A percentile compares a stretch with the other conserved stretches of the same genome.
These are phyloP conservation scores for Brienomyrus brachyistius DNA, from an alignment of 2,113 vertebrate species.

Conservation along the genomic window DNA sequence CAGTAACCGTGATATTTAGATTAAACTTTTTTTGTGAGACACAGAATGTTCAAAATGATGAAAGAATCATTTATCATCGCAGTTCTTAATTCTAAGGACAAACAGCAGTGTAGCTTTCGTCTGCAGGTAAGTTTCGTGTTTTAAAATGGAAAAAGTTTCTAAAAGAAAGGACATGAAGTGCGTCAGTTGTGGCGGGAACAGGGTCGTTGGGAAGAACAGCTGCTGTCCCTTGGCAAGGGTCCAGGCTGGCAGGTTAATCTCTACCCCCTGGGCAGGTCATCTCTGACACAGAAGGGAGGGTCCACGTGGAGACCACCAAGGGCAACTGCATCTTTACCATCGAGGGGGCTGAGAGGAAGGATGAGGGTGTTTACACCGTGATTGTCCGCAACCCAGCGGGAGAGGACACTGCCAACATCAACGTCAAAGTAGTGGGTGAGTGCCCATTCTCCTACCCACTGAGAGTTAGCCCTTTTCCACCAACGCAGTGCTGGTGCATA, in stretches of 20 bases:
- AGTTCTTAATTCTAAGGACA: background rate
- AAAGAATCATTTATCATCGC: background rate
- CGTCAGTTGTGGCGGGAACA: background rate
- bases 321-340: slow-evolving; percentile 91
- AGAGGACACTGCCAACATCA: slow-evolving; percentile 90
- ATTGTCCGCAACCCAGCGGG: slow-evolving; percentile 85
- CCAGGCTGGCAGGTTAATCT: background rate
- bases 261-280: slow-evolving; percentile 49
- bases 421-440: slow-evolving; percentile 85
- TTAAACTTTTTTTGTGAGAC: background rate
- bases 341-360: slow-evolving; percentile 84
- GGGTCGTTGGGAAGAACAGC: background rate
- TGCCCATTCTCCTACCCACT: background rate
- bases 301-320: slow-evolving; percentile 79
- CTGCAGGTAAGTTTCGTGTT: background rate
- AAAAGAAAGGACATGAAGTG: background rate
- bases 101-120: background rate
- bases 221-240: background rate
- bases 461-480: background rate
- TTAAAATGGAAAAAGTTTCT: background rate
- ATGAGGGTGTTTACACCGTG: slow-evolving; percentile 84
- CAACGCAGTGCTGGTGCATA: background rate
- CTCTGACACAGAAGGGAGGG: slow-evolving; percentile 71
- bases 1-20: background rate
- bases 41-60: background rate